Percentiles rank a stretch among this genome's conserved stretches.
These are phyloP conservation scores for Drosophila nikananu DNA, from an alignment of 1,140 invertebrate species.

Conservation along the genomic window DNA sequence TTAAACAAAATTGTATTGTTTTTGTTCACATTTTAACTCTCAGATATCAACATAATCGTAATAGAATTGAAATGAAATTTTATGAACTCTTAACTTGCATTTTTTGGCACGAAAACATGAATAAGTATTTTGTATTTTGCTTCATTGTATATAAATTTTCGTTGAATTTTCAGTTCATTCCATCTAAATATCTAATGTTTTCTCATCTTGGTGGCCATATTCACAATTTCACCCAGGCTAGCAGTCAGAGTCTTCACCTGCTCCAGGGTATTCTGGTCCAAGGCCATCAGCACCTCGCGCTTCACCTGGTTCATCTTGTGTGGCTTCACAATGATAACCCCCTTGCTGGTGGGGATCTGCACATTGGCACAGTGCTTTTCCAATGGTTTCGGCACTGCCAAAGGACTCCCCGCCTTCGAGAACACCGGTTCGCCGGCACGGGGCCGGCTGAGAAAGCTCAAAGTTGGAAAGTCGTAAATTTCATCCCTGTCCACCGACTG, in stretches of 20 bases:
- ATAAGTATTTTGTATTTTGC: too few species aligned
- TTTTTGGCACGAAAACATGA: too few species aligned
- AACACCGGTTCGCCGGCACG: slow-evolving; percentile 87
- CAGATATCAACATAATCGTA: too few species aligned
- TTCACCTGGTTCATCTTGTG: slow-evolving; percentile 46
- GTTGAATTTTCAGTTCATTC: not conserved
- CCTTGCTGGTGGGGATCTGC: slow-evolving; percentile 87
- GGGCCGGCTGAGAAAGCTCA: slow-evolving; percentile 86
- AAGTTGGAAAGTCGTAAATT: slow-evolving; percentile 27
- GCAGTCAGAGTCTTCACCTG: slow-evolving; percentile 66
- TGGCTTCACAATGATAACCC: slow-evolving; percentile 75
- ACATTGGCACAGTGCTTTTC: slow-evolving; percentile 86
- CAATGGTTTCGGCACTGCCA: slow-evolving; percentile 84
- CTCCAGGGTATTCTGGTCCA: slow-evolving; percentile 58
- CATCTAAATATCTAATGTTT: not conserved
- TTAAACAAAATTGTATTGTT: too few species aligned
- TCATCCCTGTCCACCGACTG: slow-evolving; percentile 32
- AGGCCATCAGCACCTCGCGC: slow-evolving; percentile 56
- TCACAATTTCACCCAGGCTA: slow-evolving; percentile 67
- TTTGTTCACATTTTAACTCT: too few species aligned
- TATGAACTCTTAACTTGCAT: too few species aligned
- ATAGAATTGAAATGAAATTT: too few species aligned
- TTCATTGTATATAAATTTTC: not conserved
- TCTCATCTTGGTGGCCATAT: slow-evolving; percentile 44
- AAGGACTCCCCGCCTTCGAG: slow-evolving; percentile 87